Conservation (phyloP, 2,888 invertebrate genomes). For the Mythimna loreyi region DNA sequence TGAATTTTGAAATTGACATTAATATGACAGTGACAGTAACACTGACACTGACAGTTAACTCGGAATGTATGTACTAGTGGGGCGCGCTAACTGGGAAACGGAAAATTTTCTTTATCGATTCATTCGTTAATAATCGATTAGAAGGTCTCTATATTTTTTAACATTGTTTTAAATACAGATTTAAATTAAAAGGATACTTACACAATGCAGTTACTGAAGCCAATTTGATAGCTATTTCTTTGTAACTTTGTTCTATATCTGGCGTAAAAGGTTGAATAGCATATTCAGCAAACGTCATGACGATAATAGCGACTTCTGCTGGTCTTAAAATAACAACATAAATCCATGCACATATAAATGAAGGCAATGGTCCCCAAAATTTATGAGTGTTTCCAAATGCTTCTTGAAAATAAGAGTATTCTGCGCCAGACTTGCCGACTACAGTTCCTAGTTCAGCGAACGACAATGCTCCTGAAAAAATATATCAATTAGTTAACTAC, state of each 20-base stretch:
- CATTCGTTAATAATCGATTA: slow-evolving; percentile 12
- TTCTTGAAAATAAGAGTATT: slow-evolving; percentile 95
- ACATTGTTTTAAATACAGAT: neutral
- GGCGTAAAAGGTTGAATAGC: slow-evolving; percentile 92
- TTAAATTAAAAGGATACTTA: slow-evolving; percentile 75
- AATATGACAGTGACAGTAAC: no score
- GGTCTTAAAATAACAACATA: slow-evolving; percentile 94
- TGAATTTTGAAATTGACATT: slow-evolving; percentile 44
- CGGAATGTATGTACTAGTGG: slow-evolving; percentile 26
- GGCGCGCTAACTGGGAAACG: neutral
- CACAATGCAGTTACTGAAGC: slow-evolving; percentile 92
- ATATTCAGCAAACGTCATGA: slow-evolving; percentile 95
- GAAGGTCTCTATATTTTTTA: neutral
- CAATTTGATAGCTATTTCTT: slow-evolving; percentile 90
- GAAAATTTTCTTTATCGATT: slow-evolving; percentile 2
- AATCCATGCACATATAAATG: slow-evolving; percentile 95
- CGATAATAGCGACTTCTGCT: slow-evolving; percentile 94
- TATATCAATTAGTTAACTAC: neutral
- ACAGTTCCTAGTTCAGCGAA: slow-evolving; percentile 96
- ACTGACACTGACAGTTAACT: slow-evolving; percentile 35
- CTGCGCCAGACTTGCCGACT: slow-evolving; percentile 95
- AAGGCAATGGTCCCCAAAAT: slow-evolving; percentile 94
- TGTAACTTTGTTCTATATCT: slow-evolving; percentile 83
- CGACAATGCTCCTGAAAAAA: slow-evolving; percentile 93
- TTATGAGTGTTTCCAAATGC: slow-evolving; percentile 93